Conservation (phyloP, 2,113 vertebrate genomes). For the Sus scrofa region DNA sequence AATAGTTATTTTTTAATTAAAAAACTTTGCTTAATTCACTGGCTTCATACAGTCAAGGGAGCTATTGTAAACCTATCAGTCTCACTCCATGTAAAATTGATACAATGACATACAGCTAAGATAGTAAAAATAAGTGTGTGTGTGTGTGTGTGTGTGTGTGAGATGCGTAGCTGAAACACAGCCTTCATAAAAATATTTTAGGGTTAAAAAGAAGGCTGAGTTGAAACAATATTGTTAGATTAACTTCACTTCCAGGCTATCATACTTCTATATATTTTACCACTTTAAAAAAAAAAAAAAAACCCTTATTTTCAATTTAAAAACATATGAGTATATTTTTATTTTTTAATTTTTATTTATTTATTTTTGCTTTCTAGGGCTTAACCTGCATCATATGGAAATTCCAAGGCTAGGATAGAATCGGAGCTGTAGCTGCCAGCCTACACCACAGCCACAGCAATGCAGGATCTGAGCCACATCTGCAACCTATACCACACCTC, state of each 20-base stretch:
- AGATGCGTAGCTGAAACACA: not conserved
- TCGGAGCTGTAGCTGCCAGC: too few species aligned
- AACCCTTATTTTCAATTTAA: not conserved
- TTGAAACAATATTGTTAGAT: not conserved
- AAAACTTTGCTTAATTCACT: slow-evolving; percentile 70
- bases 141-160: not conserved
- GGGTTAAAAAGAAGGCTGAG: not conserved
- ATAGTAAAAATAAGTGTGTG: not conserved
- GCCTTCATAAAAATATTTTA: not conserved
- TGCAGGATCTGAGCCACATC: too few species aligned
- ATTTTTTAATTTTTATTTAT: too few species aligned
- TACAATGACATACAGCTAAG: not conserved
- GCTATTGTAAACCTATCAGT: not conserved
- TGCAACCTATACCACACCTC: too few species aligned
- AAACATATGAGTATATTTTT: not conserved
- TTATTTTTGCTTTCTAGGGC: too few species aligned
- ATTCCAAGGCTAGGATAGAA: too few species aligned
- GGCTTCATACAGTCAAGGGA: slow-evolving; percentile 54
- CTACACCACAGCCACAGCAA: too few species aligned
- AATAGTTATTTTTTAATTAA: slow-evolving; percentile 83
- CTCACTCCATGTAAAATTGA: not conserved
- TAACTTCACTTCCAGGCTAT: not conserved
- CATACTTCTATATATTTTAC: not conserved
- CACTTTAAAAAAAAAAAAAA: not conserved
- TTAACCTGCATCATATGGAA: too few species aligned